Evolutionary conservation across 35 echinoderm and acorn worm genomes (phyloP).

Genomic region (Apostichopus californicus): DNA sequence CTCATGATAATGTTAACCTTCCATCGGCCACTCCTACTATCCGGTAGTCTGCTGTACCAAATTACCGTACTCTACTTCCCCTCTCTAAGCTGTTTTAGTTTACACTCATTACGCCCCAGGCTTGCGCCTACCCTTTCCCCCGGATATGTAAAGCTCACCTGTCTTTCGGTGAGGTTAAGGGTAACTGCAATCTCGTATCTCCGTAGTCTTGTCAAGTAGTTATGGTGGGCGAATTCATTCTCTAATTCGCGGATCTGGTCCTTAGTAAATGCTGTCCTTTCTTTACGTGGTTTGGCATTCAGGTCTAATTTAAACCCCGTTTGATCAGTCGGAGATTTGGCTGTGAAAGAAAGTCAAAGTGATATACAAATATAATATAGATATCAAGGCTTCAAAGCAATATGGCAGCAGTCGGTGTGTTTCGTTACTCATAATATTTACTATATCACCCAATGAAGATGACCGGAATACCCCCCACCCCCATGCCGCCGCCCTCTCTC

Average conservation of each 20-base stretch:
- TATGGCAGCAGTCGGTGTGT: too few species aligned
- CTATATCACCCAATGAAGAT: too few species aligned
- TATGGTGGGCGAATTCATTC: constrained; percentile 95
- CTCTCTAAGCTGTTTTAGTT: too few species aligned
- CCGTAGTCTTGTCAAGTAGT: constrained; percentile 93
- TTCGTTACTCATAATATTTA: too few species aligned
- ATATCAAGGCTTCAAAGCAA: too few species aligned
- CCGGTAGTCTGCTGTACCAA: too few species aligned
- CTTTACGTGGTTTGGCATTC: constrained; percentile 91
- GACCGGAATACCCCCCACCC: too few species aligned
- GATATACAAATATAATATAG: not conserved
- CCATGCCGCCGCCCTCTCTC: too few species aligned
- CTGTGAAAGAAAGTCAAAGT: not conserved
- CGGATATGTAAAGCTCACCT: constrained; percentile 61
- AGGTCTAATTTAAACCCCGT: constrained; percentile 84
- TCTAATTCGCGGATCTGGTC: constrained; percentile 98
- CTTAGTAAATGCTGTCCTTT: constrained; percentile 96
- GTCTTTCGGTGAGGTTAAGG: constrained; percentile 97
- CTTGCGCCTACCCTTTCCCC: too few species aligned
- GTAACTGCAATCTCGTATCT: constrained; percentile 99
- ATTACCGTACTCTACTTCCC: too few species aligned
- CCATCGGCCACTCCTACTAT: not conserved
- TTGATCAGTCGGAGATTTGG: constrained; percentile 52
- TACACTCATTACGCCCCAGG: too few species aligned
- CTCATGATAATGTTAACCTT: too few species aligned